A percentile compares a stretch with the other conserved stretches of the same genome.
Evolutionary conservation across 53 echinoderm and acorn worm species (phyloP).

Genomic region (Pentamera pediparva): DNA sequence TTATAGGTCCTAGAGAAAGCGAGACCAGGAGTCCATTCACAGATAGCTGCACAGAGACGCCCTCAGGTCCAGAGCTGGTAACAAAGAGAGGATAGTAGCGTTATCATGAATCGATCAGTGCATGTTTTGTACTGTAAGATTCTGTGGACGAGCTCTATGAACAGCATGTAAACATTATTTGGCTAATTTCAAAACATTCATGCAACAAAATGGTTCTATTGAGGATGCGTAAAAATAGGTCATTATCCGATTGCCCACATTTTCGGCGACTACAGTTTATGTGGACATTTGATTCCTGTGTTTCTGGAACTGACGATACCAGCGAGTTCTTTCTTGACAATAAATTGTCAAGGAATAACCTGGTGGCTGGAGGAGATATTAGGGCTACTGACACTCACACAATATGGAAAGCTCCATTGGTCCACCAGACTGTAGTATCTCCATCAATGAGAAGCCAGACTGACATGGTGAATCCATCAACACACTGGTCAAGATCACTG

Average conservation of each 20-base stretch:
- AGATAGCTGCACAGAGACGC: background rate
- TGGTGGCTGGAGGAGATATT: background rate
- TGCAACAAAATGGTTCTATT: no score
- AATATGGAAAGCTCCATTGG: slow-evolving; percentile 14
- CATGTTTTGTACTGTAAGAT: no score
- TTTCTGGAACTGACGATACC: no score
- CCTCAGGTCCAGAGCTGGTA: slow-evolving; percentile 28
- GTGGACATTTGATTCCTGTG: no score
- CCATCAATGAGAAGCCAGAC: slow-evolving; percentile 40
- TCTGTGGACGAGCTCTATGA: no score
- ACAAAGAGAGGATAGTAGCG: no score
- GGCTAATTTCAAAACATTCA: no score
- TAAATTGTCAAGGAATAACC: background rate
- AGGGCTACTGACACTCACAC: slow-evolving; percentile 9
- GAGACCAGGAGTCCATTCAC: slow-evolving; percentile 28
- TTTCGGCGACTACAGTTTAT: no score
- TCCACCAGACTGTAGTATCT: background rate
- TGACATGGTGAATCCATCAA: slow-evolving; percentile 52
- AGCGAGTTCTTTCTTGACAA: background rate
- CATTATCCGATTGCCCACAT: no score
- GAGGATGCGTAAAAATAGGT: no score
- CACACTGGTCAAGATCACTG: slow-evolving; percentile 17
- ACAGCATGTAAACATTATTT: no score
- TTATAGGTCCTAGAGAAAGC: background rate
- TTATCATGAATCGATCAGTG: background rate